These are phyloP conservation scores for Amphipoea oculea DNA, from an alignment of 2,888 invertebrate species.

Conservation along the genomic window DNA sequence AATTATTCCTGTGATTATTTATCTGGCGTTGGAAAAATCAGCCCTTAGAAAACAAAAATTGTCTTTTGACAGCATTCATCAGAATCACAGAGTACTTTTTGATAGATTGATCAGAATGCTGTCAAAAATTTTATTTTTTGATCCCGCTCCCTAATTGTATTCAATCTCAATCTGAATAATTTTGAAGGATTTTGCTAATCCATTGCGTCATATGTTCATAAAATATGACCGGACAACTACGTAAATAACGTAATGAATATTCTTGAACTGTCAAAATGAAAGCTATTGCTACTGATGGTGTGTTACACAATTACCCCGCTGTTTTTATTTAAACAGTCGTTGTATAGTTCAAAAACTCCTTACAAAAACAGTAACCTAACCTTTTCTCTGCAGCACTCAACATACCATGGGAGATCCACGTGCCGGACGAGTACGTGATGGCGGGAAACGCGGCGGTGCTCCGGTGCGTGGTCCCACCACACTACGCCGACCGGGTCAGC, in stretches of 20 bases:
- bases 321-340: neutral
- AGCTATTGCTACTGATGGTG: neutral
- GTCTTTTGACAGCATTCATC: neutral
- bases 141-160: no score
- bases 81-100: no score
- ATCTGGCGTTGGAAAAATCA: no score
- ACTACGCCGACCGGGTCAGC: conserved; percentile 96
- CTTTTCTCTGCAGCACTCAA: conserved; percentile 91
- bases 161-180: neutral
- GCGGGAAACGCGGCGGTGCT: conserved; percentile 97
- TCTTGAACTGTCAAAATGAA: neutral
- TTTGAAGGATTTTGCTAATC: neutral
- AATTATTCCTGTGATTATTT: no score
- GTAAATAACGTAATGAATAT: neutral
- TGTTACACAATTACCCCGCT: neutral
- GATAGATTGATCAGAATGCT: no score
- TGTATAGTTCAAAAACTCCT: neutral
- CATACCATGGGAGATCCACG: conserved; percentile 96
- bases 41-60: neutral
- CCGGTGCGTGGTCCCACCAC: conserved; percentile 96
- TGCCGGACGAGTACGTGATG: conserved; percentile 97
- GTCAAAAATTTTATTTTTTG: no score
- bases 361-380: no score
- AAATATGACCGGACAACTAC: neutral
- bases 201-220: neutral